phyloP scores from a whole-genome alignment of 2,888 invertebrate genomes.

The Diaphora mendica region DNA sequence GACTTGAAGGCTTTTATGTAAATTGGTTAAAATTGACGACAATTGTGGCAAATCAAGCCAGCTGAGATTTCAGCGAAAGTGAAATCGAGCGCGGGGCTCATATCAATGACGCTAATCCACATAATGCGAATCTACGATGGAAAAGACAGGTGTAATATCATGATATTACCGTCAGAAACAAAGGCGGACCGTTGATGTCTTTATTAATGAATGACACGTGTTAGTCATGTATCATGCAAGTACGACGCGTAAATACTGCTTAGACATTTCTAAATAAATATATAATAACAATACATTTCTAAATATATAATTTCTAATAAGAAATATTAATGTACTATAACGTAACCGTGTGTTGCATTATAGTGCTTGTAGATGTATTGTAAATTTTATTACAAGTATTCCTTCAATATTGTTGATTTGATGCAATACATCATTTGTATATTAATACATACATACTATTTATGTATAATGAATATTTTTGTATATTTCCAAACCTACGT shows the following conservation, averaged over 20 bases:
- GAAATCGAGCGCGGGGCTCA: no score
- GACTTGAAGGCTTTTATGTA: no score
- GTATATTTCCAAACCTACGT: background rate
- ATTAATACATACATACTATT: background rate
- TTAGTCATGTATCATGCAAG: background rate
- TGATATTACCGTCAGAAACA: no score
- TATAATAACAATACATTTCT: no score
- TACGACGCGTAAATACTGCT: background rate
- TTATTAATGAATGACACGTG: no score
- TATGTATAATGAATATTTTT: background rate
- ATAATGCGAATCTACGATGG: no score
- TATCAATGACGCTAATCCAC: no score
- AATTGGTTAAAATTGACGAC: no score
- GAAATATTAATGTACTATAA: background rate
- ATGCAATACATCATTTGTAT: background rate
- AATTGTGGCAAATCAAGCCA: no score
- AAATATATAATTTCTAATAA: background rate
- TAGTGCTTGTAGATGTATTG: background rate
- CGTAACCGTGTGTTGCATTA: background rate
- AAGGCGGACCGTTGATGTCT: background rate
- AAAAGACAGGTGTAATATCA: no score
- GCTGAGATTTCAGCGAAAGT: no score
- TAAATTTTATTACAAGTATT: no score
- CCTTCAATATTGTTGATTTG: background rate
- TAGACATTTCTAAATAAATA: background rate